Evolutionary conservation across 2,113 vertebrate genomes (phyloP).

Genomic region (Crotalus viridis): DNA sequence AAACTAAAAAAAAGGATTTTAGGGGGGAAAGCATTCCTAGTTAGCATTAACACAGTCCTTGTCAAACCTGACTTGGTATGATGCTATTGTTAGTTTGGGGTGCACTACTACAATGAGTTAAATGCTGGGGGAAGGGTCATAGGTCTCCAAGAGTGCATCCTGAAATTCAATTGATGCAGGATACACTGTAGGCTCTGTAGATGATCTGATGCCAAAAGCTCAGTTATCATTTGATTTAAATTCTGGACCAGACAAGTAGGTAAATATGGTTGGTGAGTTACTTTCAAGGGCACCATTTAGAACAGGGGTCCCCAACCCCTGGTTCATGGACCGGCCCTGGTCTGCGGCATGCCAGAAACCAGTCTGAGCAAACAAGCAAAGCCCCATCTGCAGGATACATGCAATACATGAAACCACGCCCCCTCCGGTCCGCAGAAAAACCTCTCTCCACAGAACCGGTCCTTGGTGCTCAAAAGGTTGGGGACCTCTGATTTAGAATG

Average conservation of each 20-base stretch:
- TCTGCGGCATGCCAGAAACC: too few species aligned
- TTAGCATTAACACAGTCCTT: background rate
- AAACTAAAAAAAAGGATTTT: background rate
- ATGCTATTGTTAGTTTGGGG: background rate
- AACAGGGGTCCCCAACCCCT: too few species aligned
- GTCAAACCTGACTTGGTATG: background rate
- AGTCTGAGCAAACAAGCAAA: too few species aligned
- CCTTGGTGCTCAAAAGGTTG: too few species aligned
- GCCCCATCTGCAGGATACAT: too few species aligned
- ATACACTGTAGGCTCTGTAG: background rate
- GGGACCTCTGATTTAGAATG: background rate
- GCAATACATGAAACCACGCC: too few species aligned
- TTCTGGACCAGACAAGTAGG: background rate
- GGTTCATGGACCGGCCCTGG: too few species aligned
- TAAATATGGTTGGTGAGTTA: background rate
- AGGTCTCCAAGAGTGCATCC: background rate
- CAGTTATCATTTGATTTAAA: background rate
- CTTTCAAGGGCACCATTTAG: background rate
- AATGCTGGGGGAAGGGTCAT: background rate
- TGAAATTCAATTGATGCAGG: background rate
- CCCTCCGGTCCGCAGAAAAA: too few species aligned
- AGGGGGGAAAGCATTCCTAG: background rate
- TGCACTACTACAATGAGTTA: background rate
- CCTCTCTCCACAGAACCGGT: too few species aligned
- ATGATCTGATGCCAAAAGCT: background rate